Base-by-base conservation (phyloP, 2,797 vertebrate genomes). In the Salmo trutta region DNA sequence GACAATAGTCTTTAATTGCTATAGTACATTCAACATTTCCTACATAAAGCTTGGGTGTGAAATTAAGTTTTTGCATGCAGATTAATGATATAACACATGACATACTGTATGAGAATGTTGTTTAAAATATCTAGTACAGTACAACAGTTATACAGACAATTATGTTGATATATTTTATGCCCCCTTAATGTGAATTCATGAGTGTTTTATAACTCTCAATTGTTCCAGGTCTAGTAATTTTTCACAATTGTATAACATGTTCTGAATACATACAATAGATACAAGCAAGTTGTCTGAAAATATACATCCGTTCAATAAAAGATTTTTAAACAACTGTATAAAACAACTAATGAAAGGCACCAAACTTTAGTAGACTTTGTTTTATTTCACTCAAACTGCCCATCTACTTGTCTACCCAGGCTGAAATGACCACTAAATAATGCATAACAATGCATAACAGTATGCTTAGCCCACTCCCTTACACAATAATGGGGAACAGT, bases 341-440 rank as follows among this genome's bases (percentile, higher is more conserved):
- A 87, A 85, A 85, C 62, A 51, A 85, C 67, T 36, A 86, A 81
- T 75, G 74, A 80, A 88, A 91, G 84, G 86, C 86, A 90, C 85
- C 81, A 80, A 85, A 76, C 86, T 87, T 87, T 76, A 82, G 66
- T 62, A 81, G 83, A 90, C 78, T 81, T 71, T 65, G 64, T 74
- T 89, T 84, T 87, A 82, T 86, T 85, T 84, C 77, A 76, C 53
- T 65, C 72, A 7, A 78, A 86, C 76, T 73, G 65, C 41, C 31
- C 41, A 76, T 36, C 74, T 21, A 16, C 51, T 79, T 41, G 69
- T 21, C 72, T 71, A 81, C 71, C 71, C 82, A 79, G 74, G 74
- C 67, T 81, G 47, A 71, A 80, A 77, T 19, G 5, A 51, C 5
- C 73, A 79, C n/a, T 15, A 75, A 77, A 75, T 81, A 65, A 75